Evolutionary conservation across 1,140 invertebrate genomes (phyloP).

Genomic region (Pogonognathellus flavescens): DNA sequence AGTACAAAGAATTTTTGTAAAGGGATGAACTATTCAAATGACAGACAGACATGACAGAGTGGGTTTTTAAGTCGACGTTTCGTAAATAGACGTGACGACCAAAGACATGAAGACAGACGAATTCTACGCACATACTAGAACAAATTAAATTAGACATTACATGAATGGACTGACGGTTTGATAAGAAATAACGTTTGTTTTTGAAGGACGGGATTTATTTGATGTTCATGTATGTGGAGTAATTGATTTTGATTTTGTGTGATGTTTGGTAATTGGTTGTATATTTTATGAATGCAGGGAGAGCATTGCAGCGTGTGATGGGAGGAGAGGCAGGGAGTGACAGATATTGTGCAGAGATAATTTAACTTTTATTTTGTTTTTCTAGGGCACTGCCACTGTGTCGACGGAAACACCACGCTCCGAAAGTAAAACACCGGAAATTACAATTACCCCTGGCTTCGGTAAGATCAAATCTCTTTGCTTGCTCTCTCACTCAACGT

Average conservation of each 20-base stretch:
- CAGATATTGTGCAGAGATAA: not conserved
- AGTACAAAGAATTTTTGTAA: no score
- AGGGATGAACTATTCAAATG: no score
- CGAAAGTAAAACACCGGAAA: slow-evolving; percentile 64
- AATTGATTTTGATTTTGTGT: slow-evolving; percentile 1
- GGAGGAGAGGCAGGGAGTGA: no score
- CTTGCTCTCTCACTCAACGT: not conserved
- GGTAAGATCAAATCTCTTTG: slow-evolving; percentile 51
- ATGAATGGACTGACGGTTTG: not conserved
- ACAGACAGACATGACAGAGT: not conserved
- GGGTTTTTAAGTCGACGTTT: not conserved
- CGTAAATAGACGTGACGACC: not conserved
- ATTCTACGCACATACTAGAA: not conserved
- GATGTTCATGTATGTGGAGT: not conserved
- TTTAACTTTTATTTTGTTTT: slow-evolving; percentile 30
- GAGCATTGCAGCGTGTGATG: no score
- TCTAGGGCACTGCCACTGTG: slow-evolving; percentile 61
- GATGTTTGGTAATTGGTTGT: no score
- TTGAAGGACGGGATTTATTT: not conserved
- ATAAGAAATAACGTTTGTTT: not conserved
- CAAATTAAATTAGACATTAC: slow-evolving; percentile 5
- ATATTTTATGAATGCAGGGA: no score
- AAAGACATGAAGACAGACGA: not conserved
- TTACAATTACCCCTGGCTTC: slow-evolving; percentile 62
- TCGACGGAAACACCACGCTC: slow-evolving; percentile 61